Evolutionary conservation across 1,140 invertebrate species (phyloP), one percentile per base, ranked within the genome.

Genomic region (Drosophila setifemur): DNA sequence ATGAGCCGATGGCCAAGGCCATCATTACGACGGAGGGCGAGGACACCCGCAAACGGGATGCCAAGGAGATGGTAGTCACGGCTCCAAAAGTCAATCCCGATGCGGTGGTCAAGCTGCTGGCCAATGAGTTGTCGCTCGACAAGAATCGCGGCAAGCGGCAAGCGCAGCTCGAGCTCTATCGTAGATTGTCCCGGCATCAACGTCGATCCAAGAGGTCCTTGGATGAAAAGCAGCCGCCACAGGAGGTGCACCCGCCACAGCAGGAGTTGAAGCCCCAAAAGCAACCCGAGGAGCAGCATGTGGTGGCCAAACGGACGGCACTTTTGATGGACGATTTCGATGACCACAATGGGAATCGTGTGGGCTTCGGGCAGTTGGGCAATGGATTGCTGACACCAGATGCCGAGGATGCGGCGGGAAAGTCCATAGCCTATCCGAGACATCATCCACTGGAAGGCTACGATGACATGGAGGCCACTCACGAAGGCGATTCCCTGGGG

Each of bases 291-390:
- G 48, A 37, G 3, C 11, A 11, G 7, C 31, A 31, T 12, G 12
- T 9, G 1, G 6, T 25, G n/a, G 5, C 25, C 4, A 69, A 64
- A n/a, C 19, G 33, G 3, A 40, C 11, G 6, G 26, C 16, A 6
- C 42, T 16, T 4, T 44, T 40, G 3, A 2, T 85, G 2, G 79
- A 79, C 11, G 71, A 67, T 2, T 64, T 75, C 0, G 81, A 74
- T 14, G 79, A 85, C 53, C 79, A 85, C 21, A 85, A 86, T 64
- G 79, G 79, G 5, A 85, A 85, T 49, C 70, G 52, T 1, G 29
- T 49, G 7, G n/a, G 7, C 2, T 72, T 71, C 3, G 81, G 81
- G 1, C 29, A 26, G 2, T 6, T 78, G 18, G 79, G 70, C 3
- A 78, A 61, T 43, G 75, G 66, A 0, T 4, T 74, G 25, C 28